Conservation (phyloP, 2,888 invertebrate genomes). For the Sphinx pinastri region DNA sequence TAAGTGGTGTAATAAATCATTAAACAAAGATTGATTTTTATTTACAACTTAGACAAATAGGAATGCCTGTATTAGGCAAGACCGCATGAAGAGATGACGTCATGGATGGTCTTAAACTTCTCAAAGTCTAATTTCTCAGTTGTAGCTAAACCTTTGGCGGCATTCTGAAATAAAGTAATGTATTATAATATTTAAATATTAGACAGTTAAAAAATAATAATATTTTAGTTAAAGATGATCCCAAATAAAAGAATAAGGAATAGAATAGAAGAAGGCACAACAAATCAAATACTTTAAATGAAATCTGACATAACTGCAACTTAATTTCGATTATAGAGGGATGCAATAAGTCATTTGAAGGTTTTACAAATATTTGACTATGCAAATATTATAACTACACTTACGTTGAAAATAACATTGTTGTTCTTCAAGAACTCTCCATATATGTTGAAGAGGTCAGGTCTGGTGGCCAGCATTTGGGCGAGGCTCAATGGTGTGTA, state of each 20-base stretch:
- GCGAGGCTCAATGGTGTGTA: constrained; percentile 85
- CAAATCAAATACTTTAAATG: too few species aligned
- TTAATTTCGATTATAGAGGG: too few species aligned
- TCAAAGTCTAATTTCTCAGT: constrained; percentile 74
- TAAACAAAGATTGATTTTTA: constrained; percentile 1
- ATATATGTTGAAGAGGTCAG: constrained; percentile 86
- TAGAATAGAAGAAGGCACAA: too few species aligned
- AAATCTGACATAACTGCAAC: too few species aligned
- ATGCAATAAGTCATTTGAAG: too few species aligned
- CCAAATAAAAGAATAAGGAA: too few species aligned
- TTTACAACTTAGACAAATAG: constrained; percentile 2
- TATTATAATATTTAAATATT: not conserved
- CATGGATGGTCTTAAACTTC: constrained; percentile 73
- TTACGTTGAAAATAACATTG: constrained; percentile 77
- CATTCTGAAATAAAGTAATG: constrained; percentile 61
- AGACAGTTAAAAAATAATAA: not conserved
- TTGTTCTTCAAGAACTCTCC: constrained; percentile 83
- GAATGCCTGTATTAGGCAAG: constrained; percentile 46
- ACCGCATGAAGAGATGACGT: constrained; percentile 67
- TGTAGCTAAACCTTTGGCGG: constrained; percentile 71
- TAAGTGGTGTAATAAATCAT: constrained; percentile 37
- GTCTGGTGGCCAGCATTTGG: constrained; percentile 78
- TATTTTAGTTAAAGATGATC: not conserved
- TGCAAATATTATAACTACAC: constrained; percentile 40
- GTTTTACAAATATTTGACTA: too few species aligned